A percentile compares a stretch with the other conserved stretches of the same genome.
These are phyloP conservation scores for Urocynchramus pylzowi DNA, from an alignment of 2,113 vertebrate genomes.

Conservation along the genomic window DNA sequence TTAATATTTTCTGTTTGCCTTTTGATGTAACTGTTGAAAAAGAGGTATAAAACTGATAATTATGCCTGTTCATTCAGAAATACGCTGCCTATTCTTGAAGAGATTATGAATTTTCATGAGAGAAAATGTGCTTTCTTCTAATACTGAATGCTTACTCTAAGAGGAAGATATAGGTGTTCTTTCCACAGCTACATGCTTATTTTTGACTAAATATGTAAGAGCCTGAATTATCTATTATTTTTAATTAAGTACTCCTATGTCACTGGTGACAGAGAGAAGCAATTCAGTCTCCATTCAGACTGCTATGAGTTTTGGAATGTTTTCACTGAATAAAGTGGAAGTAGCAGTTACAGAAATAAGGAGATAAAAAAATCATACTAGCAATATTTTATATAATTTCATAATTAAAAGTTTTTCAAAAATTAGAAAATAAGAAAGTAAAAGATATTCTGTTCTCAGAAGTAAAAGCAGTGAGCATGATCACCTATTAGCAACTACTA, in stretches of 20 bases:
- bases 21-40: neutral
- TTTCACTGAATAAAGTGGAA: neutral
- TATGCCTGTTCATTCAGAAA: neutral
- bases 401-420: neutral
- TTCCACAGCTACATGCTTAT: neutral
- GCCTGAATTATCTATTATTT: neutral
- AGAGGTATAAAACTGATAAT: neutral
- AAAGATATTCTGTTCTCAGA: neutral
- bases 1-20: neutral
- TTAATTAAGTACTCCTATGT: neutral
- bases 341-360: neutral
- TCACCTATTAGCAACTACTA: neutral
- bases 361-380: neutral
- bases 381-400: neutral
- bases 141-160: neutral
- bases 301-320: neutral
- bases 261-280: neutral
- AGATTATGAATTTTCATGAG: neutral
- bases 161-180: neutral
- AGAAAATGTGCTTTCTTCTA: neutral
- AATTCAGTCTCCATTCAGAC: neutral
- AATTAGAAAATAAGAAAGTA: neutral
- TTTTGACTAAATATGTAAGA: neutral
- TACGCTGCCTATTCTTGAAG: neutral
- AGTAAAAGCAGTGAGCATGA: neutral